phyloP scores from a whole-genome alignment of 1,140 invertebrate species.

The Leptopilina boulardi region DNA sequence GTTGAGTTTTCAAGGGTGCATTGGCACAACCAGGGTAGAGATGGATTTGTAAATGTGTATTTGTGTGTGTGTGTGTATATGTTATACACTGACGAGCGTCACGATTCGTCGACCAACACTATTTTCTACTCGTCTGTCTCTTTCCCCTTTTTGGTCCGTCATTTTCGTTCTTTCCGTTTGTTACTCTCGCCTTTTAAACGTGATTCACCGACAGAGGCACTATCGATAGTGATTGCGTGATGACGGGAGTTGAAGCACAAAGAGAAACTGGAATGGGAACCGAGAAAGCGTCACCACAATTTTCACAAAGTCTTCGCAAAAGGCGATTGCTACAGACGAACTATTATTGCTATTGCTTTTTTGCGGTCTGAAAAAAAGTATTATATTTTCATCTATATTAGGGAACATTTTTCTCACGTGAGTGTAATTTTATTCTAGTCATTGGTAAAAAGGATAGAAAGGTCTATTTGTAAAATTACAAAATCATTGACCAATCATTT shows the following conservation, averaged over 20 bases:
- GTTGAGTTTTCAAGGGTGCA: conserved; percentile 44
- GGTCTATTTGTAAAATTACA: no score
- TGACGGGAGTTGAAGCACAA: conserved; percentile 20
- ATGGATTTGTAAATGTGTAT: neutral
- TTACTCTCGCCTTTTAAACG: conserved; percentile 28
- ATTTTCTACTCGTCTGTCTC: neutral
- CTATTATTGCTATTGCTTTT: conserved; percentile 30
- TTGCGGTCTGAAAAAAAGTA: neutral
- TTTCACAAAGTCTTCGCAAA: conserved; percentile 4
- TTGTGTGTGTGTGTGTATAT: neutral
- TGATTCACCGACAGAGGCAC: conserved; percentile 10
- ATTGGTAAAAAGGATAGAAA: neutral
- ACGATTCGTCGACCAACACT: neutral
- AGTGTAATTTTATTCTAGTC: neutral
- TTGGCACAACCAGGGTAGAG: neutral
- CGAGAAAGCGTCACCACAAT: conserved; percentile 36
- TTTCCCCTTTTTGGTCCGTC: neutral
- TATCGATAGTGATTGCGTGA: conserved; percentile 28
- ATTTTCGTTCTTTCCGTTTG: conserved; percentile 29
- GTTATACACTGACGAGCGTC: neutral
- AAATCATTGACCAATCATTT: no score
- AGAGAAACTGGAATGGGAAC: conserved; percentile 35
- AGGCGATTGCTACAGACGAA: conserved; percentile 2
- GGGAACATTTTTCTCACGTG: neutral
- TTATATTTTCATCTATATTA: conserved; percentile 3